phyloP scores from a whole-genome alignment of 2,113 vertebrate species.

The Monopterus albus region DNA sequence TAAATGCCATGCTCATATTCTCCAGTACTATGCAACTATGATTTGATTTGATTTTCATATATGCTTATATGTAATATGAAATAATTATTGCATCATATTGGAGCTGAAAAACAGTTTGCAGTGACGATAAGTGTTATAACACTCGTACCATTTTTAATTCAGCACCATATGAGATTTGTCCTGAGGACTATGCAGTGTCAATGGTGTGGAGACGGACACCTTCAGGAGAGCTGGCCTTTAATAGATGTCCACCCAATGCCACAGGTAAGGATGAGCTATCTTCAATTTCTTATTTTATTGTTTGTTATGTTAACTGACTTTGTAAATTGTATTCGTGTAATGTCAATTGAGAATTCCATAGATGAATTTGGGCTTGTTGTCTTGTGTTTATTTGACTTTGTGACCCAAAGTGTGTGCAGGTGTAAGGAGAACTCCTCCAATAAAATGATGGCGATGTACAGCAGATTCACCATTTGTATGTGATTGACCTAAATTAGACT shows the following conservation, averaged over 20 bases:
- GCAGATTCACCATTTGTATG: too few relatives aligned
- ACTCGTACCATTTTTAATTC: constrained; percentile 48
- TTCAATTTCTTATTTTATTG: background rate
- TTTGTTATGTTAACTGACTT: background rate
- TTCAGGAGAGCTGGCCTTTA: constrained; percentile 96
- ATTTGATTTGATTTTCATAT: constrained; percentile 52
- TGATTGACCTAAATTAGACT: too few relatives aligned
- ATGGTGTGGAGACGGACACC: constrained; percentile 99
- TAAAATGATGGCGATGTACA: too few relatives aligned
- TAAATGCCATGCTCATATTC: too few relatives aligned
- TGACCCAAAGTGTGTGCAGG: too few relatives aligned
- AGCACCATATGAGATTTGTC: constrained; percentile 99
- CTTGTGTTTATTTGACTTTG: background rate
- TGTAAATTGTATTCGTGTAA: background rate
- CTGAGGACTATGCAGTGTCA: constrained; percentile 95
- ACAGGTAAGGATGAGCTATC: constrained; percentile 85
- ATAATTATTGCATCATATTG: constrained; percentile 62
- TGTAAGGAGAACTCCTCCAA: too few relatives aligned
- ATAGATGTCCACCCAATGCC: constrained; percentile 96
- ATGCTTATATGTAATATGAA: constrained; percentile 13
- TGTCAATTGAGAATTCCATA: background rate
- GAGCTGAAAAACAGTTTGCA: constrained; percentile 43
- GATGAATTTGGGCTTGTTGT: background rate
- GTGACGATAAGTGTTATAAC: constrained; percentile 1
- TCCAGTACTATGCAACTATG: too few relatives aligned